phyloP scores from a whole-genome alignment of 2,113 vertebrate species.

The Hystrix brachyura region DNA sequence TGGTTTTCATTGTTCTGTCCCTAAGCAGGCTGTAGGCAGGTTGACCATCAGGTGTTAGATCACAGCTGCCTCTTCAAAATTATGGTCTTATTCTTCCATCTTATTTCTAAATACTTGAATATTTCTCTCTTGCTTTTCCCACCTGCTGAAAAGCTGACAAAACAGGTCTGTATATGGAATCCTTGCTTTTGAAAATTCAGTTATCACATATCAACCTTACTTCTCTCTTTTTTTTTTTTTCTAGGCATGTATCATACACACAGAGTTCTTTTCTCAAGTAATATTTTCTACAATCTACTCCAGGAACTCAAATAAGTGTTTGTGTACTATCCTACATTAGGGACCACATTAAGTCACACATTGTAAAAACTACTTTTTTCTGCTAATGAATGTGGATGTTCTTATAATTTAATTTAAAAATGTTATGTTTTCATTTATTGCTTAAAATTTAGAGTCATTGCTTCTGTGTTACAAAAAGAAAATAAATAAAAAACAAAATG shows the following conservation, averaged over 20 bases:
- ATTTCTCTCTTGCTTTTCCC: constrained; percentile 36
- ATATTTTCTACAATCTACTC: background rate
- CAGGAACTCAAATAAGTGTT: background rate
- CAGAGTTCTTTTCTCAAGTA: background rate
- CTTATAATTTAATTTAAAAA: background rate
- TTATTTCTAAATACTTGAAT: constrained; percentile 42
- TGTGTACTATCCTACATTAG: background rate
- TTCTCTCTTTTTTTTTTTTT: constrained; percentile 44
- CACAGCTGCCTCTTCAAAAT: constrained; percentile 28
- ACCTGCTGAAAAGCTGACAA: constrained; percentile 67
- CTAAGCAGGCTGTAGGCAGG: background rate
- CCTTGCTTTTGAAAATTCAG: constrained; percentile 17
- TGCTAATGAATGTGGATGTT: background rate
- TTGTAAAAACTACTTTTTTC: background rate
- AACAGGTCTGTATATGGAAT: constrained; percentile 59
- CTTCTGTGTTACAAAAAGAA: background rate
- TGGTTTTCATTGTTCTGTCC: background rate
- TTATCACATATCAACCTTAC: background rate
- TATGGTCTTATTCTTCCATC: background rate
- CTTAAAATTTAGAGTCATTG: background rate
- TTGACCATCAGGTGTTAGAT: constrained; percentile 16
- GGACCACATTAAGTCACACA: background rate
- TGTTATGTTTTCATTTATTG: background rate
- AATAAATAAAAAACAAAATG: background rate
- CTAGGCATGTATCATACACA: background rate